Percentiles rank a stretch among this genome's conserved stretches.
Conservation (phyloP, 2,888 invertebrate species). For the Coenonympha glycerion region DNA sequence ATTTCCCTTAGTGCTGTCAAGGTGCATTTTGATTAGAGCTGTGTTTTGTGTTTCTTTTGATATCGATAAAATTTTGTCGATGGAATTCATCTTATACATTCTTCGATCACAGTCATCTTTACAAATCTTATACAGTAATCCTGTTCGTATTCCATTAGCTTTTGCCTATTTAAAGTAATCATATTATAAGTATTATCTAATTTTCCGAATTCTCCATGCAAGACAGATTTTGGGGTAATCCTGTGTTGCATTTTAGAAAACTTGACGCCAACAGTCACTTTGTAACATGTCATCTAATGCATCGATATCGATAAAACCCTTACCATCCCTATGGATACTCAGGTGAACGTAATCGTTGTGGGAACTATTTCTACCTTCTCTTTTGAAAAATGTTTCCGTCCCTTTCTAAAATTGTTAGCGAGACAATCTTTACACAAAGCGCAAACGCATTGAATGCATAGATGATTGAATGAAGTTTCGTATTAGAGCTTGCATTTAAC, state of each 20-base stretch:
- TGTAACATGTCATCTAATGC: background rate
- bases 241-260: too few species aligned
- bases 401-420: slow-evolving; percentile 54
- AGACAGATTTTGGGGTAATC: too few species aligned
- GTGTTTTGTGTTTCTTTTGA: slow-evolving; percentile 20
- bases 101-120: too few species aligned
- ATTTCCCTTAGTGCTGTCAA: slow-evolving; percentile 70
- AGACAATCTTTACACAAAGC: slow-evolving; percentile 44
- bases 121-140: too few species aligned
- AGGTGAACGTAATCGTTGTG: slow-evolving; percentile 74
- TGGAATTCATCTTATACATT: background rate
- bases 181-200: too few species aligned
- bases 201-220: too few species aligned
- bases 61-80: slow-evolving; percentile 28
- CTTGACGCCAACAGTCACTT: too few species aligned
- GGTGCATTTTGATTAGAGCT: slow-evolving; percentile 62
- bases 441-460: slow-evolving; percentile 39
- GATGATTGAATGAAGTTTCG: slow-evolving; percentile 35
- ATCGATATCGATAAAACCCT: slow-evolving; percentile 9
- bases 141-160: too few species aligned
- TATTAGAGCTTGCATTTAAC: slow-evolving; percentile 17
- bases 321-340: slow-evolving; percentile 40
- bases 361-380: slow-evolving; percentile 63
- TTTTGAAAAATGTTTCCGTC: slow-evolving; percentile 46
- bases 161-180: too few species aligned